These are phyloP conservation scores for Sterrhoptilus dennistouni DNA, from an alignment of 2,113 vertebrate genomes.

Conservation along the genomic window DNA sequence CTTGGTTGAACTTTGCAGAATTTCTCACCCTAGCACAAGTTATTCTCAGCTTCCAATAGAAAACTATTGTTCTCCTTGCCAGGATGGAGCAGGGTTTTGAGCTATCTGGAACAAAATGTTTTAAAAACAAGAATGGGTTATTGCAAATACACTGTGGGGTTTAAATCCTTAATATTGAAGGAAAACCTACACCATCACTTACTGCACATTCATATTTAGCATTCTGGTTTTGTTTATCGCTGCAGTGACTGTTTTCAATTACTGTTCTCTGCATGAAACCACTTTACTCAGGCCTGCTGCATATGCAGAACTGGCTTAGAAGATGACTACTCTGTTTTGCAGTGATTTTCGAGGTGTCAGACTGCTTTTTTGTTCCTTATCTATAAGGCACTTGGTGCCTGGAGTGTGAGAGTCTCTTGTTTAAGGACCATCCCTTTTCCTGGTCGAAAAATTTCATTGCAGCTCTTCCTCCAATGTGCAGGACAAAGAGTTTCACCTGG, in stretches of 20 bases:
- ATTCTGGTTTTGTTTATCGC: slow-evolving; percentile 54
- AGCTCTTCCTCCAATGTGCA: background rate
- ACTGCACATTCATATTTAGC: slow-evolving; percentile 33
- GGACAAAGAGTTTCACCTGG: slow-evolving; percentile 1
- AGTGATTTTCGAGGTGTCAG: slow-evolving; percentile 29
- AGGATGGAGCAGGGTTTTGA: slow-evolving; percentile 11
- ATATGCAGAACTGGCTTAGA: slow-evolving; percentile 26
- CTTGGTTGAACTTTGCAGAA: slow-evolving; percentile 11
- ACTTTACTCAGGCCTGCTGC: slow-evolving; percentile 16
- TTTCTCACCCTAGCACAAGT: slow-evolving; percentile 14
- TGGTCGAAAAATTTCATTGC: background rate
- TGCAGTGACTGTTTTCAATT: slow-evolving; percentile 61
- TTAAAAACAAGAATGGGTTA: slow-evolving; percentile 36
- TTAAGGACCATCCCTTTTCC: background rate
- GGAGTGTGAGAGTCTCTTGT: background rate
- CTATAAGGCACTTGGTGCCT: background rate
- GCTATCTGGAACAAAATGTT: slow-evolving; percentile 49
- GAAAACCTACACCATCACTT: slow-evolving; percentile 21
- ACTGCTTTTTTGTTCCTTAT: background rate
- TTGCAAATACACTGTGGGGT: slow-evolving; percentile 20
- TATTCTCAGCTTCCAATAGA: background rate
- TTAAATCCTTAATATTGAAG: slow-evolving; percentile 35
- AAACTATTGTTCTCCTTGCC: slow-evolving; percentile 41
- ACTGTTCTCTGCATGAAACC: slow-evolving; percentile 43
- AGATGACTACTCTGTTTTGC: slow-evolving; percentile 25